Evolutionary conservation across 1,140 invertebrate genomes (phyloP), one percentile per base, ranked within the genome.

Genomic region (Marisa cornuarietis): DNA sequence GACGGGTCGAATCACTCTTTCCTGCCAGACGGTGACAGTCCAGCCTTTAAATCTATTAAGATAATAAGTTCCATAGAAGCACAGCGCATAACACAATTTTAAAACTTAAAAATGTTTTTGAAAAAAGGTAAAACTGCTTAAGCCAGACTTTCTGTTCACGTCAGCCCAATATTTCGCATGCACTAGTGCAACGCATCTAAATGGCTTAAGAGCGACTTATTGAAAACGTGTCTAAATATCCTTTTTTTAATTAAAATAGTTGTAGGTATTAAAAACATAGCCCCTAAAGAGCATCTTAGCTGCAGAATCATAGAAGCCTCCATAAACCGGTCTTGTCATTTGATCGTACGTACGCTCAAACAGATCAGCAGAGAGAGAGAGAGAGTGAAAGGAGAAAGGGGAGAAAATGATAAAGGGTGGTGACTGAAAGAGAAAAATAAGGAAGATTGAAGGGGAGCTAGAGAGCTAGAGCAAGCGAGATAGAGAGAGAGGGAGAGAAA

Each of bases 341-440:
- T 58, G 16, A 61, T 20, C 26, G 49, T 18, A 72, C 26, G 52
- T 18, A 26, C 4, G 52, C 26, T 51, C 71, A 72, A 4, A 72
- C 49, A 72, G 4, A n/a, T n/a, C n/a, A n/a, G 52, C 71, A 72
- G 26, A 54, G 26, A 72, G n/a, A 76, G n/a, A 76, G n/a, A n/a
- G n/a, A n/a, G n/a, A n/a, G n/a, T n/a, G n/a, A n/a, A n/a, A n/a
- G 11, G 65, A 16, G 65, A n/a, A 76, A 16, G 65, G n/a, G 49
- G n/a, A 62, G 9, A 76, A 4, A 76, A 5, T 63, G n/a, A n/a
- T 13, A 62, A 8, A 62, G 18, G 7, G 62, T 20, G 18, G 62
- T 2, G 62, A 20, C 7, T n/a, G n/a, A 63, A 20, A 18, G 18
- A 63, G 62, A 11, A 76, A n/a, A 61, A 16, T 63, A 11, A 76